Evolutionary conservation across 2,888 invertebrate species (phyloP), one percentile per base, ranked within the genome.

Genomic region (Drosophila paucipuncta): DNA sequence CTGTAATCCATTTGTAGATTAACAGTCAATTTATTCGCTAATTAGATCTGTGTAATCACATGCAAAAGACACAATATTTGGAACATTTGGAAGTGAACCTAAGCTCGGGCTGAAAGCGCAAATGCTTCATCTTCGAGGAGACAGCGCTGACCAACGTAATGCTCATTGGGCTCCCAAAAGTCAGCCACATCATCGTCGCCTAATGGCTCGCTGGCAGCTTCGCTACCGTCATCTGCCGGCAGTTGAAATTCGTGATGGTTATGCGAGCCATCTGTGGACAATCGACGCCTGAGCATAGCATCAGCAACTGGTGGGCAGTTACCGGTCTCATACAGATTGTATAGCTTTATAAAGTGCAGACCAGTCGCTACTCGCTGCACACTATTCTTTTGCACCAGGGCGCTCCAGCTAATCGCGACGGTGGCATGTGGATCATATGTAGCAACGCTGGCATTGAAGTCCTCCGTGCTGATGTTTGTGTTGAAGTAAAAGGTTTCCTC

Each of bases 401-500:
- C 92, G 61, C 87, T 91, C 94, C 94, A 94, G 53, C 83, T 92
- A 2, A 94, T 64, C 2, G 85, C 84, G 0, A 93, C 63, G 4
- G 93, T 93, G 67, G 92, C 92, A 55, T 93, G 94, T 7, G 91
- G 89, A 68, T 93, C 91, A 65, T 89, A 83, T 16, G 76, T 89
- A 5, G 91, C 85, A 9, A 93, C 76, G 66, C 91, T 89, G 58
- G 89, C 90, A 77, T 93, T 94, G 37, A 93, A 93, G 68, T 94
- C 93, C 73, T 94, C 94, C 9, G 90, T 91, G 37, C 91, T 92
- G 28, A 92, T 91, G 64, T 82, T 91, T 1, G 88, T 81, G 65
- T 91, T 91, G 9, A 93, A 91, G 73, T 86, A 93, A 58, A 91
- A 88, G 0, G 93, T 93, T 83, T 94, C 94, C 70, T 93, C 91